Conservation (phyloP, 2,797 vertebrate species). For the Argentina silus region DNA sequence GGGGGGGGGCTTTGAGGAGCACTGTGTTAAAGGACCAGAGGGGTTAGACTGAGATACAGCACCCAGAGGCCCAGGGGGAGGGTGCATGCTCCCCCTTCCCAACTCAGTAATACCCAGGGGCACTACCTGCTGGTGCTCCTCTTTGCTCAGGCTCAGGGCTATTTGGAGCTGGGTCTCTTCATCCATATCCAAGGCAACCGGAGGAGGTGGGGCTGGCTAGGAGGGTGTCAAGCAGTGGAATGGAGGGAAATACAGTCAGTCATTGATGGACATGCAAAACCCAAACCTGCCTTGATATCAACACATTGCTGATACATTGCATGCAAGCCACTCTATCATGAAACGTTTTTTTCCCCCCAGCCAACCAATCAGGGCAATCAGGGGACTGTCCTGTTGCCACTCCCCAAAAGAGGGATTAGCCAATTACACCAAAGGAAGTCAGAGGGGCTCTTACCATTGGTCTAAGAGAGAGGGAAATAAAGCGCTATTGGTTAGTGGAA, state of each 20-base stretch:
- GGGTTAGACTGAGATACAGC: background rate
- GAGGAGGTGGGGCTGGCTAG: conserved; percentile 55
- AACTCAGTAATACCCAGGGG: conserved; percentile 2
- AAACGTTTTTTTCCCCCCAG: conserved; percentile 4
- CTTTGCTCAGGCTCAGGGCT: conserved; percentile 90
- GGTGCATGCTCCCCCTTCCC: background rate
- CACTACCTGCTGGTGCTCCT: conserved; percentile 94
- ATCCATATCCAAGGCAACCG: conserved; percentile 79
- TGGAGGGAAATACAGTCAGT: conserved; percentile 22
- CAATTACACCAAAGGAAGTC: conserved; percentile 30
- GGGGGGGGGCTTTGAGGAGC: background rate
- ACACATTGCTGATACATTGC: conserved; percentile 24
- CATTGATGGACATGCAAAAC: background rate
- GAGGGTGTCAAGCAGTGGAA: conserved; percentile 18
- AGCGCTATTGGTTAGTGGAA: conserved; percentile 61
- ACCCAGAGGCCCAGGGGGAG: background rate
- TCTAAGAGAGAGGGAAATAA: conserved; percentile 37
- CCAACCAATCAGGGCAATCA: conserved; percentile 32
- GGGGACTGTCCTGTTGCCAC: conserved; percentile 11
- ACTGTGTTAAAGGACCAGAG: background rate
- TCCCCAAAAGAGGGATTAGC: conserved; percentile 27
- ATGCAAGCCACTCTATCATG: conserved; percentile 42
- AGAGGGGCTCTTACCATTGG: conserved; percentile 32
- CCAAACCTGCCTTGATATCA: conserved; percentile 12
- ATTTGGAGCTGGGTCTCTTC: conserved; percentile 94